Evolutionary conservation across 2,113 vertebrate genomes (phyloP), one percentile per base, ranked within the genome.

Genomic region (Chionis minor): DNA sequence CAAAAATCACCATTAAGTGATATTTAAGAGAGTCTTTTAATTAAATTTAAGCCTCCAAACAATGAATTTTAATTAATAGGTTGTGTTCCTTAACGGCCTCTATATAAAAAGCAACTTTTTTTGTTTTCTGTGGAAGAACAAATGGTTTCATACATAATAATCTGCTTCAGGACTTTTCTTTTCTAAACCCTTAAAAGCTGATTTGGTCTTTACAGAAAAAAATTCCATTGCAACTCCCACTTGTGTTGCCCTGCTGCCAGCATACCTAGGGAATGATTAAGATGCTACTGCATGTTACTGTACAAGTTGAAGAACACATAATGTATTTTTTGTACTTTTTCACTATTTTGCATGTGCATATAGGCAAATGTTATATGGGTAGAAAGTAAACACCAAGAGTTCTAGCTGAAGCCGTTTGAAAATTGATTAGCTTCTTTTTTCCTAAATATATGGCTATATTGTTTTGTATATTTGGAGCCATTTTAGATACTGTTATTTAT

Each of bases 231-330:
- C 61, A 88, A 15, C 54, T 95, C 81, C 75, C 38, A 55, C 52
- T 84, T 91, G 30, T 71, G 35, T 51, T 96, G 82, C 58, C 15
- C 79, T 88, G 44, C 73, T 95, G 82, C 90, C 86, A 92, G 5
- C 62, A 62, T 92, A 92, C 84, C 61, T 91, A 62, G 54, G 40
- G 71, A 85, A 72, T 90, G 89, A 94, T 87, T 82, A 92, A 84
- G 92, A 54, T 90, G 73, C 47, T 73, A 73, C 54, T 23, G 56
- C 66, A 38, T 81, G 55, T 85, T 91, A 89, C 81, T 69, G 54
- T 72, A 27, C 30, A 71, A 61, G 66, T 27, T 66, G 42, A 86
- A 90, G 71, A 84, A 88, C 88, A 33, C 15, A 21, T 47, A 13
- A 67, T 52, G 17, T 54, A 6, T 74, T 87, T 89, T 69, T 28